These are phyloP conservation scores for Hypanus sabinus DNA, from an alignment of 2,113 vertebrate species.

Conservation along the genomic window DNA sequence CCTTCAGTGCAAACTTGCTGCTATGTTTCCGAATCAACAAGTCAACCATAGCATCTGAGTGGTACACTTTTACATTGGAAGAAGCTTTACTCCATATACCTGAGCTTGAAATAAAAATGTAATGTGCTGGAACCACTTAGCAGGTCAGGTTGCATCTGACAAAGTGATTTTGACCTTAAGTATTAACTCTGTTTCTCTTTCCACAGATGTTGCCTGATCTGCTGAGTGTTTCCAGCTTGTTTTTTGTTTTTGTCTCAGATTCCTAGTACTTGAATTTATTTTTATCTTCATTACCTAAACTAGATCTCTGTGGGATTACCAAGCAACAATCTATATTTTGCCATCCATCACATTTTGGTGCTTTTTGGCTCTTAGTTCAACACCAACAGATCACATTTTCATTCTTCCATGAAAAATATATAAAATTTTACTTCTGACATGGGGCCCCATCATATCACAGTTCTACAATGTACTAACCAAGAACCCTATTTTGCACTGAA, in stretches of 20 bases:
- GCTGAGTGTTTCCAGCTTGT: too few relatives aligned
- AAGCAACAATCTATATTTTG: neutral
- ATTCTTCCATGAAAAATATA: neutral
- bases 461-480: neutral
- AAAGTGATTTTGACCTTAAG: too few relatives aligned
- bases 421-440: neutral
- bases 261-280: too few relatives aligned
- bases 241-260: too few relatives aligned
- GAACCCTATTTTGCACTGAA: constrained; percentile 38
- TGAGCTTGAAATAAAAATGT: too few relatives aligned
- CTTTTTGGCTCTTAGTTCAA: neutral
- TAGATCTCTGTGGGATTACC: neutral
- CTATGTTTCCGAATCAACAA: neutral
- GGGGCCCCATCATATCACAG: too few relatives aligned
- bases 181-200: too few relatives aligned
- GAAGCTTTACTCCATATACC: too few relatives aligned
- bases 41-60: neutral
- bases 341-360: neutral
- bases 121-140: too few relatives aligned
- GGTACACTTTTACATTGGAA: neutral
- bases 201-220: neutral
- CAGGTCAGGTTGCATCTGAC: too few relatives aligned
- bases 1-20: neutral
- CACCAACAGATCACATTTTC: neutral
- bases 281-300: neutral